Base-by-base conservation (phyloP, 2,113 vertebrate species). In the Falco punctatus region DNA sequence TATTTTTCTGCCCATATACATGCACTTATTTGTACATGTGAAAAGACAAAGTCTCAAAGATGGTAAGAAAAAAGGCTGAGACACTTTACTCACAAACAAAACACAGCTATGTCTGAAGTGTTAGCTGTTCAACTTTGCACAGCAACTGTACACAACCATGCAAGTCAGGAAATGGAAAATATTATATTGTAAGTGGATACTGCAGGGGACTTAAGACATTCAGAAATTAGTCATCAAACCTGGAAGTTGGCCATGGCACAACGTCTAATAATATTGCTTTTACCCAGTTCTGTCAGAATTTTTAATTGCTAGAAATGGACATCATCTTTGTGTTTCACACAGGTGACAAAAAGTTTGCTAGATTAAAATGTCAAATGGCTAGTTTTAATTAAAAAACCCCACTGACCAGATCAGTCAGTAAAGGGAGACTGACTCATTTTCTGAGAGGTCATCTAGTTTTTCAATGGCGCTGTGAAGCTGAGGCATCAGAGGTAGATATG, bases 111-210 rank as follows among this genome's bases (percentile, higher is more conserved):
- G 70, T 87, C 92, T 74, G 17, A 90, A 38, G 61, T 0, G 17
- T 78, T 57, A 79, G 84, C 96, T 72, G 10, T 93, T 96, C 92
- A 92, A 92, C 82, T 88, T 80, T 52, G 51, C 96, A 91, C 48
- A 95, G 94, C 74, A 90, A 96, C 73, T 48, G 51, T 92, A 69
- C 66, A 65, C 82, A 93, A 77, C 90, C 85, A 91, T 82, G 81
- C 94, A 67, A 94, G 93, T 90, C 91, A 97, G 93, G 85, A 96
- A 98, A 97, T 94, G 96, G 96, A 96, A 95, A 97, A 96, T 92
- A 90, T 95, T 97, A 96, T 90, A 94, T 85, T 59, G 82, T 95
- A 97, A 97, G 88, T 86, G 95, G 96, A 95, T 94, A 97, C 80
- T 88, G 67, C 92, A 94, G 94, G 87, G 96, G 94, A 97, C 94